Percentiles rank a stretch among this genome's conserved stretches.
Conservation (phyloP, 2,797 vertebrate species). For the Caiman crocodilus region DNA sequence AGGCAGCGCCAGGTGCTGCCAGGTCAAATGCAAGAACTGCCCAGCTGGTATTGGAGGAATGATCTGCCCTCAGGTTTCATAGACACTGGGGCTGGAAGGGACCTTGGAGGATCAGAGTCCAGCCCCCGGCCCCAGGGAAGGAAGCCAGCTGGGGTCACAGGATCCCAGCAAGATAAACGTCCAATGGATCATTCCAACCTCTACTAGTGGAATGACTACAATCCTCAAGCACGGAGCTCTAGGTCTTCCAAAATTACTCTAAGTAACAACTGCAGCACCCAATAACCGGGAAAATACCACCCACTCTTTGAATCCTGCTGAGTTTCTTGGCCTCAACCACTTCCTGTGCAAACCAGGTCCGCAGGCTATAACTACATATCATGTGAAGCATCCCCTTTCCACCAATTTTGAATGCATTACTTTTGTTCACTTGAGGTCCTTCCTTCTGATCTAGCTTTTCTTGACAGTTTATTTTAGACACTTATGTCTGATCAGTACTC, state of each 20-base stretch:
- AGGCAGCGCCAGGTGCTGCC: too few species aligned
- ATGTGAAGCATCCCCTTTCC: background rate
- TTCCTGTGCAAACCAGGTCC: background rate
- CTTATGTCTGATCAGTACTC: constrained; percentile 13
- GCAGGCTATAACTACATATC: accelerated
- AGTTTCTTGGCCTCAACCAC: background rate
- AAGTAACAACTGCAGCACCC: accelerated
- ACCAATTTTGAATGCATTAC: background rate
- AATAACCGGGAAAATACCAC: background rate
- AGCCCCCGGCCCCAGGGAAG: too few species aligned
- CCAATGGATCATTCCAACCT: background rate
- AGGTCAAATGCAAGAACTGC: accelerated
- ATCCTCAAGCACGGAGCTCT: too few species aligned
- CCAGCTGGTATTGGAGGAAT: background rate
- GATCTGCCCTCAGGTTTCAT: background rate
- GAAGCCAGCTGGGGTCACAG: too few species aligned
- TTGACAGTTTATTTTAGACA: constrained; percentile 51
- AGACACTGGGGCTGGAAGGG: background rate
- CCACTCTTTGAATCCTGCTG: background rate
- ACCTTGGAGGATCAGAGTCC: too few species aligned
- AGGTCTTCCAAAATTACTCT: background rate
- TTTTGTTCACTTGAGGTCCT: background rate
- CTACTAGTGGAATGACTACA: too few species aligned
- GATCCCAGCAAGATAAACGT: background rate
- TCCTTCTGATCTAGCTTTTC: constrained; percentile 23